phyloP scores from a whole-genome alignment of 2,888 invertebrate species.

The Gymnocheta viridis region DNA sequence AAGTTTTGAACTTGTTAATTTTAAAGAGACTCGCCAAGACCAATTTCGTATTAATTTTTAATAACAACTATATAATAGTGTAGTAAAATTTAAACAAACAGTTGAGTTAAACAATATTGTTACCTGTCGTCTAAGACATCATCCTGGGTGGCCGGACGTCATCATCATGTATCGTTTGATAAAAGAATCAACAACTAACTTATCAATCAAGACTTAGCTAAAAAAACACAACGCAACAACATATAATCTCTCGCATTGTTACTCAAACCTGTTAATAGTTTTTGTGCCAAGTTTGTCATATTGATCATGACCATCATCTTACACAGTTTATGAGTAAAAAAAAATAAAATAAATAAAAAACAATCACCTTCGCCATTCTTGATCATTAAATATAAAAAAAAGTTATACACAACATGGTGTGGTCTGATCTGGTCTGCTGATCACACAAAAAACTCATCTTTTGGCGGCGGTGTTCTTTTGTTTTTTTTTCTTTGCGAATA shows the following conservation, averaged over 20 bases:
- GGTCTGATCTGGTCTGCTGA: conserved; percentile 38
- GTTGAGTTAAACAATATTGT: conserved; percentile 37
- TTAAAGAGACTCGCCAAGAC: neutral
- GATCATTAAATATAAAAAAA: neutral
- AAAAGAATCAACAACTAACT: conserved; percentile 62
- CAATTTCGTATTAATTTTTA: neutral
- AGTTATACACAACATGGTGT: conserved; percentile 23
- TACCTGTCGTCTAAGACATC: conserved; percentile 57
- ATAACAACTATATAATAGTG: neutral
- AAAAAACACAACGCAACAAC: conserved; percentile 1
- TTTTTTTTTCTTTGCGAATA: conserved; percentile 42
- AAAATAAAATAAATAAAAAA: neutral
- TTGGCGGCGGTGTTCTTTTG: conserved; percentile 45
- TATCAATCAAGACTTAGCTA: conserved; percentile 60
- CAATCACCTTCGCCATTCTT: neutral
- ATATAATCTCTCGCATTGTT: conserved; percentile 21
- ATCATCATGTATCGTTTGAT: conserved; percentile 40
- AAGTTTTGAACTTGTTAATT: neutral
- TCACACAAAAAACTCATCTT: conserved; percentile 19
- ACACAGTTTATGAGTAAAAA: conserved; percentile 7
- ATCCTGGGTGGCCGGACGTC: conserved; percentile 60
- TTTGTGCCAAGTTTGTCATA: conserved; percentile 48
- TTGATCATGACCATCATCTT: conserved; percentile 16
- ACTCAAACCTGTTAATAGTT: conserved; percentile 56
- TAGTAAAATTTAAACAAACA: neutral